Evolutionary conservation across 2,113 vertebrate genomes (phyloP).

Genomic region (Ceyx melanurus): DNA sequence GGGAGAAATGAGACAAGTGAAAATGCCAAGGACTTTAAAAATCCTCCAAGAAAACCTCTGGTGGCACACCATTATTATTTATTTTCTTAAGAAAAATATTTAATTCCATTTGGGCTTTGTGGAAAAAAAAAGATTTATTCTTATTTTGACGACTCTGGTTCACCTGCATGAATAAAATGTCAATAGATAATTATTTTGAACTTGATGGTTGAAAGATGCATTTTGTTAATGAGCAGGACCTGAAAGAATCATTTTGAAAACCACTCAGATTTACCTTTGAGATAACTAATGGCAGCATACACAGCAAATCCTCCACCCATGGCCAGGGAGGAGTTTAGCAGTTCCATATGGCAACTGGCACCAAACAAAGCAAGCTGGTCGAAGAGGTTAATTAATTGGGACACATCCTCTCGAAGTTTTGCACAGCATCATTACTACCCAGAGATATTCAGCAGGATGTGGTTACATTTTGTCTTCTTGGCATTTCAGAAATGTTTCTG

Average conservation of each 20-base stretch:
- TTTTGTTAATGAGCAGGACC: constrained; percentile 43
- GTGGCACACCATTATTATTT: neutral
- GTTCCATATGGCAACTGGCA: constrained; percentile 86
- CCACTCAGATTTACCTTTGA: constrained; percentile 26
- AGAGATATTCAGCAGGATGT: constrained; percentile 72
- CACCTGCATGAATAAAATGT: neutral
- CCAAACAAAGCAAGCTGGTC: constrained; percentile 76
- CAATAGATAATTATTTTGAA: neutral
- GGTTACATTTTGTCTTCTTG: constrained; percentile 64
- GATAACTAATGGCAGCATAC: constrained; percentile 10
- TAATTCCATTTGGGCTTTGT: neutral
- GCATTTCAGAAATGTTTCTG: constrained; percentile 73
- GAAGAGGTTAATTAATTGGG: constrained; percentile 78
- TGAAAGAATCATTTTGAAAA: constrained; percentile 16
- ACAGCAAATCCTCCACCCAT: constrained; percentile 8
- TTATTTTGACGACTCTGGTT: neutral
- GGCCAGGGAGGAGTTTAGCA: constrained; percentile 80
- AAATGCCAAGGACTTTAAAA: neutral
- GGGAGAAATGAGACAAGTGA: neutral
- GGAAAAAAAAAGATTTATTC: neutral
- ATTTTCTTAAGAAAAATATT: neutral
- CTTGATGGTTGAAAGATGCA: neutral
- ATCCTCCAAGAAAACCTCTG: neutral
- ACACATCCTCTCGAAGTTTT: constrained; percentile 75
- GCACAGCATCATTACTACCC: constrained; percentile 72